Conservation (phyloP, 2,113 vertebrate genomes). For the Octodon degus region DNA sequence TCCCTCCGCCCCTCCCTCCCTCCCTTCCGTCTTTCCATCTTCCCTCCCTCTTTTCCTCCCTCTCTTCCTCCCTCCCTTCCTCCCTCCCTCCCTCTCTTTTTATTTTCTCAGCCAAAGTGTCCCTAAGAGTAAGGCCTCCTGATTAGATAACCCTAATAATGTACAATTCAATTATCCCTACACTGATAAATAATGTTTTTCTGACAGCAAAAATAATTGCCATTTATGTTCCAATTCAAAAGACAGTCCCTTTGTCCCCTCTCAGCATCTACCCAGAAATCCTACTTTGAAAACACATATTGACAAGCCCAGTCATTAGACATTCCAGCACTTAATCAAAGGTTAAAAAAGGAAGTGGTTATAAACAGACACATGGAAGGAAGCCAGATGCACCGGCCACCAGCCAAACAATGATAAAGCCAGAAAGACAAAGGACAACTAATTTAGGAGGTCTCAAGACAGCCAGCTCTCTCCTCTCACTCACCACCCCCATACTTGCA, state of each 20-base stretch:
- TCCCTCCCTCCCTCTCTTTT: background rate
- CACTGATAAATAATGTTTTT: constrained; percentile 15
- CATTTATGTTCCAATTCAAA: background rate
- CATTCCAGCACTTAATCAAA: constrained; percentile 1
- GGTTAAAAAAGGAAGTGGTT: background rate
- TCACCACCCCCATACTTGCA: background rate
- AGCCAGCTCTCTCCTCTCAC: background rate
- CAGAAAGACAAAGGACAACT: background rate
- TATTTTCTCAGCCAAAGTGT: background rate
- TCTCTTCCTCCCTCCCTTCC: fast-evolving
- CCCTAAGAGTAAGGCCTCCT: background rate
- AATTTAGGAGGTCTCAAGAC: constrained; percentile 7
- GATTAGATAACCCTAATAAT: constrained; percentile 1
- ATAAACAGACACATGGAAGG: constrained; percentile 24
- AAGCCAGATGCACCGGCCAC: constrained; percentile 29
- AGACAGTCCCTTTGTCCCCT: background rate
- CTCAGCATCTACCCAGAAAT: background rate
- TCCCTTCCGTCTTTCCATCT: no score
- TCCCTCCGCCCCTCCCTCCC: fast-evolving
- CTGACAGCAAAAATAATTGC: background rate
- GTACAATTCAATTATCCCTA: background rate
- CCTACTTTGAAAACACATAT: background rate
- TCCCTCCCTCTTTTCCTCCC: fast-evolving
- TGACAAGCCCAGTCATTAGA: constrained; percentile 13
- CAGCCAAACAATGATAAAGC: background rate